Base-by-base conservation (phyloP, 2,113 vertebrate species). In the Saguinus imperator region DNA sequence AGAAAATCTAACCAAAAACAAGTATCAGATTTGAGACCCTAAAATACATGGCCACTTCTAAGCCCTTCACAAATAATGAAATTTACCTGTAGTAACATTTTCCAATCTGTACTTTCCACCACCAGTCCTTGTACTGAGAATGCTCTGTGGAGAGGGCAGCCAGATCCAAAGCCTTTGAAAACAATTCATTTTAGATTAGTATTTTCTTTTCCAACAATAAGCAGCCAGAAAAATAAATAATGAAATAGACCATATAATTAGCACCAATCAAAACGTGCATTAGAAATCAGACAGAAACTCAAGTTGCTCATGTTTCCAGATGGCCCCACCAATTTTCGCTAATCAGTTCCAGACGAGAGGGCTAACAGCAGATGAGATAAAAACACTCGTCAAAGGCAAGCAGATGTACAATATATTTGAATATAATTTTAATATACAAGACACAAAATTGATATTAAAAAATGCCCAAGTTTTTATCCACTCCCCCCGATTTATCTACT, bases 51-150 rank as follows among this genome's bases (percentile, higher is more conserved):
- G 25, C 73, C 58, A 8, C 48, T 27, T 58, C 40, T 50, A 89
- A 88, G 57, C 27, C 68, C 32, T 79, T 64, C 70, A 27, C 79
- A 86, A 57, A n/a, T 10, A 37, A 93, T 35, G 17, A 75, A 52
- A 89, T 98, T 99, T 98, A 99, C 99, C 99, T 99, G 97, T 99
- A 99, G 98, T 99, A 99, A 98, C 99, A 99, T 98, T 99, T 99
- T 35, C 99, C 99, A 96, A 99, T 99, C 96, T 99, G 99, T 29
- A 99, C 99, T 97, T 99, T 99, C 99, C 99, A 99, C 99, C 99
- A 99, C 99, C 99, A 99, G 98, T 99, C 99, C 98, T 99, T 99
- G 97, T 99, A 99, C 91, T 99, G 99, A 94, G 99, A 99, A 0
- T 99, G 98, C 94, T 99, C 99, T 43, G 99, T 99, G 86, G 99